These are phyloP conservation scores for Hypanus sabinus DNA, from an alignment of 2,113 vertebrate genomes.

Conservation along the genomic window DNA sequence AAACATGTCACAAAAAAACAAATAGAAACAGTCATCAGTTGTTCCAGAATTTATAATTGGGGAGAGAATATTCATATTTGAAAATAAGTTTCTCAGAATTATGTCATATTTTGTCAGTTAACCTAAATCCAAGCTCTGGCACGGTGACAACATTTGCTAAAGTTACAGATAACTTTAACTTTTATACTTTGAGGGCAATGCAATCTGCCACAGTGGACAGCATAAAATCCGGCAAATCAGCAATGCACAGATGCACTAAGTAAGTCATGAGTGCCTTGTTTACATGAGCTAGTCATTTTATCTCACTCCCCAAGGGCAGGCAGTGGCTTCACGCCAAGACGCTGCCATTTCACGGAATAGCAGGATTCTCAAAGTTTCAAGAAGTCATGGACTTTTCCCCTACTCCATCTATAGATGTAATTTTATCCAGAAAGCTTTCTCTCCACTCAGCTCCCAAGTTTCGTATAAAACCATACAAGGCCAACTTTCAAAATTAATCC, in stretches of 20 bases:
- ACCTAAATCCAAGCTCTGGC: not conserved
- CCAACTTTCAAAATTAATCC: not conserved
- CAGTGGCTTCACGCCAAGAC: not conserved
- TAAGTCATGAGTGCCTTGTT: constrained; percentile 6
- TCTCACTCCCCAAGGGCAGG: not conserved
- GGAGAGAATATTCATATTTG: not conserved
- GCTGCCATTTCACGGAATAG: not conserved
- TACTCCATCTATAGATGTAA: not conserved
- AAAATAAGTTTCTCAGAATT: not conserved
- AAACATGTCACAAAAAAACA: not conserved
- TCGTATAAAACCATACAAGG: not conserved
- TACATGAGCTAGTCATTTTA: not conserved
- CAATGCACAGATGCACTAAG: not conserved
- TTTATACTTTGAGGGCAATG: not conserved
- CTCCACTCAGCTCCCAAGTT: not conserved
- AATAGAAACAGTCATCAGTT: not conserved
- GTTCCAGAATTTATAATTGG: not conserved
- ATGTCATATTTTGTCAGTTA: not conserved
- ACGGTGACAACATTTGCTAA: not conserved
- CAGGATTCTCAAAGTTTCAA: not conserved
- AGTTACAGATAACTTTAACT: not conserved
- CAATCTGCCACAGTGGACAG: not conserved
- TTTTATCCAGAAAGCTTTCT: not conserved
- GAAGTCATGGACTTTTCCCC: not conserved
- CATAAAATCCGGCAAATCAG: not conserved